phyloP scores from a whole-genome alignment of 23 tunicate species.

The Clavelina lepadiformis region DNA sequence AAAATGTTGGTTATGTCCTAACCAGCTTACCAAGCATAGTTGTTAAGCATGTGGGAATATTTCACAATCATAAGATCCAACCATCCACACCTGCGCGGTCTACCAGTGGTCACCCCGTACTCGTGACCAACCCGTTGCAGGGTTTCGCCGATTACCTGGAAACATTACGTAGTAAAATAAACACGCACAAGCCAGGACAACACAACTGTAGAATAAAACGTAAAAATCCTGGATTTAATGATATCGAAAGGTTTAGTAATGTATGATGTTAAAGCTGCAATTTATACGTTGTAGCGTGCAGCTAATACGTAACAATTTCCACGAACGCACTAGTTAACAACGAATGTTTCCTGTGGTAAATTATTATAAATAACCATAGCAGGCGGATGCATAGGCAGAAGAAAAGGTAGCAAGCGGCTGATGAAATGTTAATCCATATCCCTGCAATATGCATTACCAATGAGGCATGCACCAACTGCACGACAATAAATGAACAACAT shows the following conservation, averaged over 20 bases:
- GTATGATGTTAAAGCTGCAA: too few relatives aligned
- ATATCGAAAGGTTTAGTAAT: background rate
- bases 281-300: too few relatives aligned
- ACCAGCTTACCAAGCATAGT: constrained; percentile 70
- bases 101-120: constrained; percentile 97
- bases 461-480: too few relatives aligned
- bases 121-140: constrained; percentile 82
- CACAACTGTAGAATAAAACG: background rate
- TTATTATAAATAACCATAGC: too few relatives aligned
- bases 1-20: background rate
- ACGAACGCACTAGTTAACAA: too few relatives aligned
- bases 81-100: constrained; percentile 96
- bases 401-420: too few relatives aligned
- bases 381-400: too few relatives aligned
- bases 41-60: constrained; percentile 91
- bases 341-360: too few relatives aligned
- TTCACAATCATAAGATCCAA: constrained; percentile 82
- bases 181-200: background rate
- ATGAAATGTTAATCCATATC: too few relatives aligned
- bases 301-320: too few relatives aligned
- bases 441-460: too few relatives aligned
- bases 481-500: too few relatives aligned
- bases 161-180: background rate
- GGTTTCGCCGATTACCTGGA: constrained; percentile 69
- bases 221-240: background rate